Percentiles rank a stretch among this genome's conserved stretches.
Conservation (phyloP, 1,140 invertebrate genomes). For the Parasteatoda tepidariorum region DNA sequence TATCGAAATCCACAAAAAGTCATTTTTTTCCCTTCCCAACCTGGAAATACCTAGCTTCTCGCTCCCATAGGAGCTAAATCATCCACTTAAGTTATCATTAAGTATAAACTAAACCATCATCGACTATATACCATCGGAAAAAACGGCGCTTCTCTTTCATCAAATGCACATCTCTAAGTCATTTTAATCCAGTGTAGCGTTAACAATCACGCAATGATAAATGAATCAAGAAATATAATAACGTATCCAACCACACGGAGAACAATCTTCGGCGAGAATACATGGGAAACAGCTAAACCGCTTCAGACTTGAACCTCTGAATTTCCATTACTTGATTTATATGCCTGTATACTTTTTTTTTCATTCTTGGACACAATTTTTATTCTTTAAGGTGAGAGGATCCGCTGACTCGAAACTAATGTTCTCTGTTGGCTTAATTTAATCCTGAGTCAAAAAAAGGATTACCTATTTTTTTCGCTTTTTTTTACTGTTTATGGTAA, state of each 20-base stretch:
- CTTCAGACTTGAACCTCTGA: slow-evolving; percentile 8
- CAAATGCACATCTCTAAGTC: too few species aligned
- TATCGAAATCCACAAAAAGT: background rate
- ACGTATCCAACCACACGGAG: slow-evolving; percentile 32
- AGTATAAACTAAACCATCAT: slow-evolving; percentile 45
- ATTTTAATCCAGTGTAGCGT: slow-evolving; percentile 20
- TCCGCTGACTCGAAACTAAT: background rate
- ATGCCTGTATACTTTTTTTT: slow-evolving; percentile 31
- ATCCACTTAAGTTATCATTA: slow-evolving; percentile 48
- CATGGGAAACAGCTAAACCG: slow-evolving; percentile 3
- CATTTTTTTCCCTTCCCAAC: background rate
- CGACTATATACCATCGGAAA: slow-evolving; percentile 25
- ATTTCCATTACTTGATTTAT: slow-evolving; percentile 53
- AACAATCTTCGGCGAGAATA: slow-evolving; percentile 14
- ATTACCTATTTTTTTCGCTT: background rate
- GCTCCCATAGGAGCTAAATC: background rate
- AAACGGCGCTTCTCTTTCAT: background rate
- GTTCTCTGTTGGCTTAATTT: slow-evolving; percentile 7
- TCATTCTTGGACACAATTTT: background rate
- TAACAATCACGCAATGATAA: background rate
- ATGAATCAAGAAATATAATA: slow-evolving; percentile 22
- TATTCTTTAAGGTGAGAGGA: background rate
- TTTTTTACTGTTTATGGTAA: background rate
- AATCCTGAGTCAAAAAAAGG: slow-evolving; percentile 13
- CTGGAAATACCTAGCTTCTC: background rate